Evolutionary conservation across 2,888 invertebrate species (phyloP).

Genomic region (Dascillus cervinus): DNA sequence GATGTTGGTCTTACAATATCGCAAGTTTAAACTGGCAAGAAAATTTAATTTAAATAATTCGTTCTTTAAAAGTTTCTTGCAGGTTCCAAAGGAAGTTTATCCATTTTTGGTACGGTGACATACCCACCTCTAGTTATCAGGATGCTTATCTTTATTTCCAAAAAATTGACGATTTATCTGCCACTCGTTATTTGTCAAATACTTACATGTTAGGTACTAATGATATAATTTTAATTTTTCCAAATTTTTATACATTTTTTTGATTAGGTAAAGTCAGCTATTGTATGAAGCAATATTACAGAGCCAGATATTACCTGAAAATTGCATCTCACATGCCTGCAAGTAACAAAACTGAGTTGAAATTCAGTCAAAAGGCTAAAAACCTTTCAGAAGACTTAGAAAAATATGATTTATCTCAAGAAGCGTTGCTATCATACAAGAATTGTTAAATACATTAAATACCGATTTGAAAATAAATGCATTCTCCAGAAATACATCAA

Average conservation of each 20-base stretch:
- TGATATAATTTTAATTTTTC: no score
- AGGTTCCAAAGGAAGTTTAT: constrained; percentile 70
- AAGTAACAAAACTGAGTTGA: constrained; percentile 27
- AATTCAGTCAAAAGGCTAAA: constrained; percentile 27
- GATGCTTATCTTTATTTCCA: constrained; percentile 77
- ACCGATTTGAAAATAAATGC: no score
- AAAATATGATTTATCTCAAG: constrained; percentile 32
- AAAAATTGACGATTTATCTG: constrained; percentile 69
- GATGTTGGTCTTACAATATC: constrained; percentile 76
- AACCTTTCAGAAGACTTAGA: constrained; percentile 28
- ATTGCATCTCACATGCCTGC: constrained; percentile 28
- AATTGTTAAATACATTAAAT: not conserved
- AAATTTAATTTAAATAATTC: not conserved
- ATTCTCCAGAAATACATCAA: no score
- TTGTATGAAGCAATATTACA: constrained; percentile 47
- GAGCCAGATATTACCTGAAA: constrained; percentile 33
- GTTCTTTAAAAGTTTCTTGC: constrained; percentile 27
- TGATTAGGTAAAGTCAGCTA: constrained; percentile 52
- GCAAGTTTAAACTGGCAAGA: constrained; percentile 53
- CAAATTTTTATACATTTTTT: no score
- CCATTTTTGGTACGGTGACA: constrained; percentile 63
- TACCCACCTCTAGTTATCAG: constrained; percentile 73
- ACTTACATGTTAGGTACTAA: constrained; percentile 61
- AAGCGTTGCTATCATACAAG: constrained; percentile 15
- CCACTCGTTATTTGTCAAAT: constrained; percentile 76